Evolutionary conservation across 2,888 invertebrate species (phyloP).

Genomic region (Campoletis raptor): DNA sequence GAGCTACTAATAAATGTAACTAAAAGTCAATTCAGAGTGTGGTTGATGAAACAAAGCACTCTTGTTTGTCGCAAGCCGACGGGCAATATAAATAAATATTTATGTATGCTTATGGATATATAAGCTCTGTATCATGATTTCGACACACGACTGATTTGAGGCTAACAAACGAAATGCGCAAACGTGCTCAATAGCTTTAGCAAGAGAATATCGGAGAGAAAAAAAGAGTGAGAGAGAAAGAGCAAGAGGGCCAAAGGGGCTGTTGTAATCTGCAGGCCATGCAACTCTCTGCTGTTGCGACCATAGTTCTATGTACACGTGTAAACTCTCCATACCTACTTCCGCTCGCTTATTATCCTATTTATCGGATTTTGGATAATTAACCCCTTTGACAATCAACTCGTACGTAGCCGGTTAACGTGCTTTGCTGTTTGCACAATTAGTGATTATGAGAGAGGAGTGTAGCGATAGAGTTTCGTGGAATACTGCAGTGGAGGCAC

Average conservation of each 20-base stretch:
- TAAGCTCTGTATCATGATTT: conserved; percentile 14
- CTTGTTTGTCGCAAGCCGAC: background rate
- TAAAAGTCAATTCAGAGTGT: conserved; percentile 47
- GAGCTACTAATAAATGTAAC: conserved; percentile 47
- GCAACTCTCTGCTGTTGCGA: conserved; percentile 11
- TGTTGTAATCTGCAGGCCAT: conserved; percentile 34
- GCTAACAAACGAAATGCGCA: conserved; percentile 44
- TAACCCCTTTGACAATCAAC: conserved; percentile 73
- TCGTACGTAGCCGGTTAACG: conserved; percentile 68
- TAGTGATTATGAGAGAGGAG: conserved; percentile 70
- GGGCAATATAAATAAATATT: background rate
- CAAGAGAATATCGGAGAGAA: conserved; percentile 7
- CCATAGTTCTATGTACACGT: conserved; percentile 51
- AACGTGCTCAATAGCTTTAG: conserved; percentile 24
- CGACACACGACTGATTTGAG: conserved; percentile 42
- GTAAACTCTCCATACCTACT: conserved; percentile 37
- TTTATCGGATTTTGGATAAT: conserved; percentile 71
- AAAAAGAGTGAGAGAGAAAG: background rate
- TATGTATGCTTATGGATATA: conserved; percentile 2
- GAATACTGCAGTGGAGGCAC: conserved; percentile 22
- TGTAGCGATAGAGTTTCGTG: conserved; percentile 21
- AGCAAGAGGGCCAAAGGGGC: conserved; percentile 7
- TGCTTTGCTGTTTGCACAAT: conserved; percentile 70
- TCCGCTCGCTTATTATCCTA: conserved; percentile 63
- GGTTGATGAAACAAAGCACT: conserved; percentile 43